These are phyloP conservation scores for Ochlodes sylvanus DNA, from an alignment of 2,888 invertebrate species.

Conservation along the genomic window DNA sequence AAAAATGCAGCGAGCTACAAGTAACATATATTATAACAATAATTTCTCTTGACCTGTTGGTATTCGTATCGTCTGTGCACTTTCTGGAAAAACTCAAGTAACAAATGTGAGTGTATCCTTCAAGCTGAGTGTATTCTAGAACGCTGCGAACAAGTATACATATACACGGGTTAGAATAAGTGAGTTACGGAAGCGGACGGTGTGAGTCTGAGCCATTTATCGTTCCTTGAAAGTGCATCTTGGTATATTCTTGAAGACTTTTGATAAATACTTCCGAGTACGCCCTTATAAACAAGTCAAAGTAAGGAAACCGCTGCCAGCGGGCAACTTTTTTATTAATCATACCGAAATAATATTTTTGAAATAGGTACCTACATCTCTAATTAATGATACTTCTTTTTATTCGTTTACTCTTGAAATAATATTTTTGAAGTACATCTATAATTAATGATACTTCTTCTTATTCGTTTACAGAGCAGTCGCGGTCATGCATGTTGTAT, in stretches of 20 bases:
- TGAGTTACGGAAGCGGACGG: constrained; percentile 28
- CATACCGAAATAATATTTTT: no score
- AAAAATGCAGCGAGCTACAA: constrained; percentile 1
- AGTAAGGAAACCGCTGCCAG: not conserved
- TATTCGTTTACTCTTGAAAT: no score
- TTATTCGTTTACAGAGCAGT: no score
- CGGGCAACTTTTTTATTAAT: not conserved
- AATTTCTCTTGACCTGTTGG: constrained; percentile 30
- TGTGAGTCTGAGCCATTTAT: constrained; percentile 43
- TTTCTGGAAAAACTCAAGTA: constrained; percentile 30
- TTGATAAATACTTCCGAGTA: constrained; percentile 34
- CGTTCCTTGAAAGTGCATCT: constrained; percentile 42
- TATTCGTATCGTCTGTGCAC: constrained; percentile 19
- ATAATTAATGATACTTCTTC: no score
- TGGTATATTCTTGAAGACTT: constrained; percentile 38
- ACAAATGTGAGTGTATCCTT: constrained; percentile 35
- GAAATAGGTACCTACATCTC: no score
- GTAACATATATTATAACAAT: constrained; percentile 16
- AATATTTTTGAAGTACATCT: no score
- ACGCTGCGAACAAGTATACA: constrained; percentile 20
- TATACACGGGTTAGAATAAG: constrained; percentile 36
- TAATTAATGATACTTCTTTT: no score
- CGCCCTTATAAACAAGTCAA: not conserved
- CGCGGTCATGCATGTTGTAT: no score
- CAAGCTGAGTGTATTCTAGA: constrained; percentile 19